Evolutionary conservation across 2,797 vertebrate genomes (phyloP).

Genomic region (Hybognathus amarus): DNA sequence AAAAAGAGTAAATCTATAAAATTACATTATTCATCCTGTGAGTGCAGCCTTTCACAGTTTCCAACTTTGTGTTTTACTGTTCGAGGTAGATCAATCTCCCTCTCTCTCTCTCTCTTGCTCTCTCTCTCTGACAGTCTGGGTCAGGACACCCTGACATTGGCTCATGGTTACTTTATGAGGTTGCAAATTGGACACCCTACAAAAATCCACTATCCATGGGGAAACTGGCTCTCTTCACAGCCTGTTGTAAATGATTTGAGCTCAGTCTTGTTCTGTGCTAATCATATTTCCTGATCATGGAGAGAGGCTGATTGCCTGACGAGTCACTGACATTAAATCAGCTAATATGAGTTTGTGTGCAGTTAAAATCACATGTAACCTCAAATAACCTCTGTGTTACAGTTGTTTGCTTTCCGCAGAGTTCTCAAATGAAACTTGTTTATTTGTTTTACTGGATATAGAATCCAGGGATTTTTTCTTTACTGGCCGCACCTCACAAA

Average conservation of each 20-base stretch:
- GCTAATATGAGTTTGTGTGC: neutral
- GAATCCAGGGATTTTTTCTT: neutral
- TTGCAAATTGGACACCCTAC: conserved; percentile 68
- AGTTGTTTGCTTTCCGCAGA: neutral
- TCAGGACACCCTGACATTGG: conserved; percentile 77
- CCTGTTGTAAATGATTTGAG: conserved; percentile 44
- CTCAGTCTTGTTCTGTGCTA: conserved; percentile 19
- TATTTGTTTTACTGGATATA: neutral
- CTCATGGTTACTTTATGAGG: conserved; percentile 69
- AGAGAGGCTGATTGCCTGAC: conserved; percentile 33
- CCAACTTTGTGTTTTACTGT: conserved; percentile 48
- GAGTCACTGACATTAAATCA: conserved; percentile 22
- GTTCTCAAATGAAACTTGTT: neutral
- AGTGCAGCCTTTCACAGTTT: neutral
- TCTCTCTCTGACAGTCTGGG: conserved; percentile 62
- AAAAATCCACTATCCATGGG: conserved; percentile 38
- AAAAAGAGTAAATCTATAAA: conserved; percentile 15
- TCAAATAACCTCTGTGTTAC: conserved; percentile 9
- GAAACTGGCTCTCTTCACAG: conserved; percentile 29
- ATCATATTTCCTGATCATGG: conserved; percentile 27
- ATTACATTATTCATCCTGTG: conserved; percentile 18
- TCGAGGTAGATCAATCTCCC: conserved; percentile 47
- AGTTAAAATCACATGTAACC: conserved; percentile 6
- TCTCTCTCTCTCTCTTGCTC: conserved; percentile 28
- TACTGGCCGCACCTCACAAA: neutral